Percentiles rank a stretch among this genome's conserved stretches.
Evolutionary conservation across 2,113 vertebrate genomes (phyloP).

Genomic region (Notothenia coriiceps): DNA sequence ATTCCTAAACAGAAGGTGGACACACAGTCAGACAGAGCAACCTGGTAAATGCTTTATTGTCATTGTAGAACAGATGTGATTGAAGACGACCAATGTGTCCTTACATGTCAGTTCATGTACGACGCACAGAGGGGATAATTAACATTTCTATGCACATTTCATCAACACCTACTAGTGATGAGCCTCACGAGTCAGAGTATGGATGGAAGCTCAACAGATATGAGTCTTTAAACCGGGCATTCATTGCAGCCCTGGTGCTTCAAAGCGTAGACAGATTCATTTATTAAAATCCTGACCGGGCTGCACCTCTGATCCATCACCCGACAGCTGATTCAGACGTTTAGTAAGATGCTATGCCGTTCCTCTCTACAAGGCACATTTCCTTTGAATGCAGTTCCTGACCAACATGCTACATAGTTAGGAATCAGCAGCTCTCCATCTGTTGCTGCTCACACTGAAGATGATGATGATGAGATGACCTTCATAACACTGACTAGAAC

Average conservation of each 20-base stretch:
- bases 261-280: too few species aligned
- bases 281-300: background rate
- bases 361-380: slow-evolving; percentile 77
- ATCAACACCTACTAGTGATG: background rate
- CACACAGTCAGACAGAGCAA: background rate
- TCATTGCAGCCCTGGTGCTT: background rate
- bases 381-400: slow-evolving; percentile 24
- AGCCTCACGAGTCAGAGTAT: slow-evolving; percentile 2
- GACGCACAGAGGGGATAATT: slow-evolving; percentile 52
- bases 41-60: slow-evolving; percentile 63
- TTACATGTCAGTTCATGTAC: slow-evolving; percentile 47
- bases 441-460: slow-evolving; percentile 33
- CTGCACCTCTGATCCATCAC: background rate
- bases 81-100: slow-evolving; percentile 32
- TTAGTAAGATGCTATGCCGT: slow-evolving; percentile 12
- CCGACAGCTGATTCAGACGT: slow-evolving; percentile 21
- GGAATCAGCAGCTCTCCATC: slow-evolving; percentile 9
- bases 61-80: slow-evolving; percentile 36
- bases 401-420: slow-evolving; percentile 39
- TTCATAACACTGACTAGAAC: slow-evolving; percentile 52
- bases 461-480: slow-evolving; percentile 4
- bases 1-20: too few species aligned
- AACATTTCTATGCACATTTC: slow-evolving; percentile 35
- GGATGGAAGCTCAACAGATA: slow-evolving; percentile 26
- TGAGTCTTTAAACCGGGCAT: background rate